phyloP scores from a whole-genome alignment of 2,113 vertebrate genomes.

The Dasypus novemcinctus region DNA sequence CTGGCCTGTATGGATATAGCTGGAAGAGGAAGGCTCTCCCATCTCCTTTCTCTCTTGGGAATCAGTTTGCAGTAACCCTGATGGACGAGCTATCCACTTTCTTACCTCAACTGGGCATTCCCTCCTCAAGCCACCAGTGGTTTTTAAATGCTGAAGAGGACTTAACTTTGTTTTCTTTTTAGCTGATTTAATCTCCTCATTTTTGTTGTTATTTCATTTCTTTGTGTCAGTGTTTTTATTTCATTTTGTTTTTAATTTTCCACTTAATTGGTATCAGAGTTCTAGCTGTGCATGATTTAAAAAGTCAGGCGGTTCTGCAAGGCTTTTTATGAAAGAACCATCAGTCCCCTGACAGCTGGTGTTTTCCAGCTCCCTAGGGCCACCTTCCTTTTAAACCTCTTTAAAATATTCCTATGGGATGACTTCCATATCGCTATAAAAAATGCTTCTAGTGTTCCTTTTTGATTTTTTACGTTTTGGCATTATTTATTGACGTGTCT shows the following conservation, averaged over 20 bases:
- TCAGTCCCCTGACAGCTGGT: neutral
- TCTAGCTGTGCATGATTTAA: neutral
- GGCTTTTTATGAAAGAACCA: neutral
- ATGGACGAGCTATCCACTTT: neutral
- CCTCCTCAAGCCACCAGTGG: neutral
- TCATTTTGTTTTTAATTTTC: constrained; percentile 18
- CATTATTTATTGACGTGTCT: neutral
- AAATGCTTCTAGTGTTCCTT: neutral
- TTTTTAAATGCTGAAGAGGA: neutral
- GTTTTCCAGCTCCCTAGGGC: neutral
- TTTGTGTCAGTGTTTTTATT: neutral
- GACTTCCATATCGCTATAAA: neutral
- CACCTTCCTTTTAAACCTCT: neutral
- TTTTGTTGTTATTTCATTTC: neutral
- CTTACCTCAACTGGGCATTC: neutral
- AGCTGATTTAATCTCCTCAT: neutral
- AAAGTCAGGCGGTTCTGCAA: neutral
- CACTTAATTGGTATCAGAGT: neutral
- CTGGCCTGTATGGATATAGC: neutral
- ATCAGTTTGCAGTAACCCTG: neutral
- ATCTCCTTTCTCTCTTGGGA: neutral
- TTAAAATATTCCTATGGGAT: neutral
- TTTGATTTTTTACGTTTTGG: no score
- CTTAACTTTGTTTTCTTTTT: neutral
- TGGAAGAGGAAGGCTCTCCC: neutral